Percentiles rank a stretch among this genome's conserved stretches.
Evolutionary conservation across 37 sponge, comb jelly and placozoan genomes (phyloP).

Genomic region (Cliona cf. orientalis): DNA sequence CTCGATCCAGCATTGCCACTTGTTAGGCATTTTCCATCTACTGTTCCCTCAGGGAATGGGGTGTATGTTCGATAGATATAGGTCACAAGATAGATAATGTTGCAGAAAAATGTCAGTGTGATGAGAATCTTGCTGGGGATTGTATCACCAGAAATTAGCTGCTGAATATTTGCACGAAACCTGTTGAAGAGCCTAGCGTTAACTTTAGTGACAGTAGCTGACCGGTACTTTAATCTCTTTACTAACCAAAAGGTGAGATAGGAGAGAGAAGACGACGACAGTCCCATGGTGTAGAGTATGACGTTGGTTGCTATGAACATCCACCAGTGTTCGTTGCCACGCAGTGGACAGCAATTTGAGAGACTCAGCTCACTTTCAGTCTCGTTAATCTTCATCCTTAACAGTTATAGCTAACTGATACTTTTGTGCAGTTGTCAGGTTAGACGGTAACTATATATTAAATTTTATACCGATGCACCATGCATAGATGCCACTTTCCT

Average conservation of each 20-base stretch:
- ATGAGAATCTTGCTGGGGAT: constrained; percentile 34
- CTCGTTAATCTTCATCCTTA: too few relatives aligned
- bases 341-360: too few relatives aligned
- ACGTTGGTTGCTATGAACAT: constrained; percentile 6
- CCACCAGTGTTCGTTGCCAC: constrained; percentile 12
- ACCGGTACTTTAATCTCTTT: not conserved
- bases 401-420: too few relatives aligned
- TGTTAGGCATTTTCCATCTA: too few relatives aligned
- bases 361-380: too few relatives aligned
- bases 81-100: constrained; percentile 12
- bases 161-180: not conserved
- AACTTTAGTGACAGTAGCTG: too few relatives aligned
- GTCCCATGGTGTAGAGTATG: not conserved
- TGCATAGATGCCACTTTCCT: too few relatives aligned
- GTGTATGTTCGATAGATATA: constrained; percentile 14
- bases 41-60: too few relatives aligned
- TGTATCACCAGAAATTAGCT: constrained; percentile 22
- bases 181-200: not conserved
- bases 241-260: not conserved
- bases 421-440: too few relatives aligned
- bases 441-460: too few relatives aligned
- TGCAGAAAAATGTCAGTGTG: constrained; percentile 15
- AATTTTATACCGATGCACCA: too few relatives aligned
- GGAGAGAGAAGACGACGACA: not conserved
- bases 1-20: too few relatives aligned